A percentile compares a stretch with the other conserved stretches of the same genome.
phyloP scores from a whole-genome alignment of 35 echinoderm and acorn worm genomes.

The Diadema setosum region DNA sequence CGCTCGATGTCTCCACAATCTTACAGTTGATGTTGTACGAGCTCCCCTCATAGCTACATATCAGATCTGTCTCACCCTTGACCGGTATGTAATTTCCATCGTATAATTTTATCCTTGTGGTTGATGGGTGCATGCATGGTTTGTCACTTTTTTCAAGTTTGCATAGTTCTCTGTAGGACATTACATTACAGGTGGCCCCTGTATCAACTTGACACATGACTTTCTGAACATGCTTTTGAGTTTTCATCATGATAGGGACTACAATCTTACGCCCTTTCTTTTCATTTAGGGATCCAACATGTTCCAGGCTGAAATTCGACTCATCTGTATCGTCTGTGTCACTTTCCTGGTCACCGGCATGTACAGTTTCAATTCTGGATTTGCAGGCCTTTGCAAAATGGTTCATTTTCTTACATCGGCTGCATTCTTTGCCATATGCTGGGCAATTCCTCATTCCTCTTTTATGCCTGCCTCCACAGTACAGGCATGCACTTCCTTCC shows the following conservation, averaged over 20 bases:
- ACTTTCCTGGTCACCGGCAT: neutral
- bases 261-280: neutral
- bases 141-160: neutral
- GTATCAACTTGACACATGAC: slow-evolving; percentile 6
- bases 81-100: neutral
- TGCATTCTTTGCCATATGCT: slow-evolving; percentile 2
- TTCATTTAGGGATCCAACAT: neutral
- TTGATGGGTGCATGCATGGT: neutral
- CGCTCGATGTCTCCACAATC: neutral
- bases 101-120: neutral
- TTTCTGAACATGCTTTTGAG: neutral
- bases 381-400: neutral
- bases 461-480: neutral
- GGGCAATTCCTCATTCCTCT: neutral
- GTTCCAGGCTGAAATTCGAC: neutral
- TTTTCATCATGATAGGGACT: neutral
- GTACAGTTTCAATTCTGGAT: neutral
- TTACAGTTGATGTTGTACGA: neutral
- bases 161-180: neutral
- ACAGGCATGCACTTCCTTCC: neutral
- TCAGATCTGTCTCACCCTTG: neutral
- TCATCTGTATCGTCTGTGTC: neutral
- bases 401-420: neutral
- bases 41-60: neutral
- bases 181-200: neutral